A percentile compares a stretch with the other conserved stretches of the same genome.
Evolutionary conservation across 2,888 invertebrate genomes (phyloP).

Genomic region (Agrenia bidenticulata): DNA sequence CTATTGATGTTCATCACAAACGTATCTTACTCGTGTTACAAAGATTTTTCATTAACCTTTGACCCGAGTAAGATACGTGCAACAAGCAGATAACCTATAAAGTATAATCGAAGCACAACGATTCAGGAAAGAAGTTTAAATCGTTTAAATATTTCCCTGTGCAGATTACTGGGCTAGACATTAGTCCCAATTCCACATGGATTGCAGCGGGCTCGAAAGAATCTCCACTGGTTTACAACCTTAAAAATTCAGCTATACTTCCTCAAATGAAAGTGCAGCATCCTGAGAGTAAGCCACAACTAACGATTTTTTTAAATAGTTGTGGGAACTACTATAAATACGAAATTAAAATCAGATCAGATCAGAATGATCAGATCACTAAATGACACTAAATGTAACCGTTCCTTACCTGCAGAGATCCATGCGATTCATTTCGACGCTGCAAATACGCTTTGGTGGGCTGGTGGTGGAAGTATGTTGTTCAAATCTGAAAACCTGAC

Average conservation of each 20-base stretch:
- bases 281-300: conserved; percentile 26
- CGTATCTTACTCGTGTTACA: too few species aligned
- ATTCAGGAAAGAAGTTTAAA: too few species aligned
- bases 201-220: conserved; percentile 42
- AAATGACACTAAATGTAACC: neutral
- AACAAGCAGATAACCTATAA: too few species aligned
- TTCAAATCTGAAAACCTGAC: conserved; percentile 37
- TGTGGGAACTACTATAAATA: too few species aligned
- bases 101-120: too few species aligned
- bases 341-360: too few species aligned
- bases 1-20: too few species aligned
- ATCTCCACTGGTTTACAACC: conserved; percentile 42
- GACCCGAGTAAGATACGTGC: neutral
- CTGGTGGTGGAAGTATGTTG: conserved; percentile 39
- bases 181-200: conserved; percentile 45
- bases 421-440: conserved; percentile 38
- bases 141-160: neutral
- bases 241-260: conserved; percentile 33
- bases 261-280: conserved; percentile 33
- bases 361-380: too few species aligned
- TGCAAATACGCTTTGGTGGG: conserved; percentile 43
- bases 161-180: conserved; percentile 40
- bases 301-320: too few species aligned
- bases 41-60: neutral
- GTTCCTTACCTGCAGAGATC: conserved; percentile 29